phyloP scores from a whole-genome alignment of 1,140 invertebrate species.

The Drosophila saltans region DNA sequence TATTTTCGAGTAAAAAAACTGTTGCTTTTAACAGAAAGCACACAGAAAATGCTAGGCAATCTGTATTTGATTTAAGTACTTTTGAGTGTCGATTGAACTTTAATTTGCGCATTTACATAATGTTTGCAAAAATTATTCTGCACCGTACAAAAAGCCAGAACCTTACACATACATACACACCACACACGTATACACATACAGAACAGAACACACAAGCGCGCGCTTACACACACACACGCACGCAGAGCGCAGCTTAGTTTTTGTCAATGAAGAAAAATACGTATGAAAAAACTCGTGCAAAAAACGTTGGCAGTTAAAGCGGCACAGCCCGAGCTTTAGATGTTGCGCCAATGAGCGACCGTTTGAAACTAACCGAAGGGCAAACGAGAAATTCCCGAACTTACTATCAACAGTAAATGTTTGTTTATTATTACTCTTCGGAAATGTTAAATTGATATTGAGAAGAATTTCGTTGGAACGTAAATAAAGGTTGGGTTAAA shows the following conservation, averaged over 20 bases:
- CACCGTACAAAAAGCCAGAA: conserved; percentile 55
- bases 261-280: conserved; percentile 83
- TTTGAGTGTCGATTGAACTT: conserved; percentile 58
- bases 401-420: too few relatives aligned
- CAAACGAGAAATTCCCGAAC: neutral
- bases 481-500: too few relatives aligned
- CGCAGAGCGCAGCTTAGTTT: conserved; percentile 71
- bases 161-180: conserved; percentile 42
- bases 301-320: conserved; percentile 55
- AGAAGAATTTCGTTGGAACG: too few relatives aligned
- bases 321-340: conserved; percentile 26
- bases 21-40: conserved; percentile 25
- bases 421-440: too few relatives aligned
- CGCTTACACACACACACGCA: conserved; percentile 50
- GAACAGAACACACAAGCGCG: conserved; percentile 41
- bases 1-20: conserved; percentile 42
- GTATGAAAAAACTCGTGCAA: conserved; percentile 82
- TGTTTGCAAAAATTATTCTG: conserved; percentile 73
- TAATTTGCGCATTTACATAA: conserved; percentile 69
- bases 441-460: too few relatives aligned
- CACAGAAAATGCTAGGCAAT: conserved; percentile 39
- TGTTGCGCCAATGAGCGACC: conserved; percentile 42
- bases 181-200: conserved; percentile 28
- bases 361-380: conserved; percentile 60
- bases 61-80: conserved; percentile 37